A percentile compares a stretch with the other conserved stretches of the same genome.
Evolutionary conservation across 2,888 invertebrate genomes (phyloP).

Genomic region (Zygothrica quintamaculata): DNA sequence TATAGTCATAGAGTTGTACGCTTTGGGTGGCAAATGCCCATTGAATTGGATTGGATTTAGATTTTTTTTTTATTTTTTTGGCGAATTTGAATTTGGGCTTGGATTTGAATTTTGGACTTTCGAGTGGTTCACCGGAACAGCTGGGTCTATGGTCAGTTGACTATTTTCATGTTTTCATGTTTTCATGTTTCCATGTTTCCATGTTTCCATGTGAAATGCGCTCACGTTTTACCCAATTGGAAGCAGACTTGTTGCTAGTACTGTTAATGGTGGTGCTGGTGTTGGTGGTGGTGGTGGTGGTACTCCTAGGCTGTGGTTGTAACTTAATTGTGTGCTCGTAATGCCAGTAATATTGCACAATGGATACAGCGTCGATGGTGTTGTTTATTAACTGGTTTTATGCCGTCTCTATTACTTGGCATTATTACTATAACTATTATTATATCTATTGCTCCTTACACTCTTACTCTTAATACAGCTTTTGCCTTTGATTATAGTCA

Average conservation of each 20-base stretch:
- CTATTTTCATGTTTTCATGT: background rate
- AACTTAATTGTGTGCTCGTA: conserved; percentile 57
- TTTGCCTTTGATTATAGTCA: conserved; percentile 20
- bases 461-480: conserved; percentile 6
- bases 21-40: conserved; percentile 20
- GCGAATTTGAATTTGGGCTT: too few relatives aligned
- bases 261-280: too few relatives aligned
- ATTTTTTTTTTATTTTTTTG: too few relatives aligned
- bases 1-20: background rate
- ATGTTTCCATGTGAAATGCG: conserved; percentile 41
- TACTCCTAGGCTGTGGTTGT: conserved; percentile 35
- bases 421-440: conserved; percentile 25
- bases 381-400: conserved; percentile 48
- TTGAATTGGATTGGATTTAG: background rate
- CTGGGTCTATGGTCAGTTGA: conserved; percentile 54
- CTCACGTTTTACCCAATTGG: conserved; percentile 48
- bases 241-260: conserved; percentile 11
- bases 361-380: conserved; percentile 25
- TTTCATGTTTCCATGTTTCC: too few relatives aligned
- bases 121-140: conserved; percentile 5
- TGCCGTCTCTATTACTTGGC: background rate
- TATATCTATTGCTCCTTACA: conserved; percentile 9
- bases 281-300: too few relatives aligned
- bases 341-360: conserved; percentile 57
- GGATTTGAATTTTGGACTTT: background rate